These are phyloP conservation scores for Cheracebus regulus DNA, from an alignment of 2,797 vertebrate species.

Conservation along the genomic window DNA sequence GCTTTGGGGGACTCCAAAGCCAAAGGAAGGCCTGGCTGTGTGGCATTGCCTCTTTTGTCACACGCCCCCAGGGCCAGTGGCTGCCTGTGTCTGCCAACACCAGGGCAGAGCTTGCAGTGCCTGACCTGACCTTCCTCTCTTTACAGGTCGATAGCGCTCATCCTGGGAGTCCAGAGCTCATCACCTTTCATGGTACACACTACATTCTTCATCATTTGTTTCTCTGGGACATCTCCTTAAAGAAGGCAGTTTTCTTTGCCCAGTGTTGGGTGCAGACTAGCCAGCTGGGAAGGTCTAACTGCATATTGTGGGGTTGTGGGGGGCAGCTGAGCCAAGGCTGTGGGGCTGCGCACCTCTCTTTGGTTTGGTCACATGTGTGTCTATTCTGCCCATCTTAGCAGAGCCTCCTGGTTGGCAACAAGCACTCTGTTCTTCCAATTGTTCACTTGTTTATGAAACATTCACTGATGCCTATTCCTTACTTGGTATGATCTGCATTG, in stretches of 20 bases:
- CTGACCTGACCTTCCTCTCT: slow-evolving; percentile 47
- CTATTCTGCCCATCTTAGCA: neutral
- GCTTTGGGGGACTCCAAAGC: neutral
- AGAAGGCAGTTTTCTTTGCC: neutral
- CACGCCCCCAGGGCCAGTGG: neutral
- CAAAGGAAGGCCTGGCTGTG: neutral
- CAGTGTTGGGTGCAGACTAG: neutral
- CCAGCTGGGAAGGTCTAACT: neutral
- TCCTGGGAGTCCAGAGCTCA: slow-evolving; percentile 74
- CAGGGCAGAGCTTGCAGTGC: neutral
- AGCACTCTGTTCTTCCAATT: neutral
- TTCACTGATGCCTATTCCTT: neutral
- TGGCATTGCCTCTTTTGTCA: neutral
- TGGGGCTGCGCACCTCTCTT: neutral
- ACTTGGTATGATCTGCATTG: neutral
- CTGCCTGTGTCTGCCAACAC: fast-evolving
- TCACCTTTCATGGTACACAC: slow-evolving; percentile 75
- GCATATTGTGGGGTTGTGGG: neutral
- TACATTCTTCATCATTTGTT: neutral
- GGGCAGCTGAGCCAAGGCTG: neutral
- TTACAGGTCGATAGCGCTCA: slow-evolving; percentile 74
- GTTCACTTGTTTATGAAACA: neutral
- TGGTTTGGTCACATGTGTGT: neutral
- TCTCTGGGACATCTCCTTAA: neutral
- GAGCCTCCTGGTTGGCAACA: neutral